A percentile compares a stretch with the other conserved stretches of the same genome.
These are phyloP conservation scores for Netelia virgata DNA, from an alignment of 2,888 invertebrate species.

Conservation along the genomic window DNA sequence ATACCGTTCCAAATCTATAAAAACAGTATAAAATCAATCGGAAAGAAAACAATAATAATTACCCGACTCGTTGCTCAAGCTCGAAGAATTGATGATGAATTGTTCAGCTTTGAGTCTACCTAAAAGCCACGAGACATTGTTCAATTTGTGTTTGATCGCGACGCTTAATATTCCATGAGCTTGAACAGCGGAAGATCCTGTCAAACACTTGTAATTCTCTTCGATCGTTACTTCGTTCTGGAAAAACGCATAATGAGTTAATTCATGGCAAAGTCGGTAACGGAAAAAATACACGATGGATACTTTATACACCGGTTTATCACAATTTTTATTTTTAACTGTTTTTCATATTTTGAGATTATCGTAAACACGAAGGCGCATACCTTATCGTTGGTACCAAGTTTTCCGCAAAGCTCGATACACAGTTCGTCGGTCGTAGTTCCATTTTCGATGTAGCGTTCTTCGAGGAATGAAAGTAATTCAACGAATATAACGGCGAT, in stretches of 20 bases:
- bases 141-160: slow-evolving; percentile 82
- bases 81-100: slow-evolving; percentile 69
- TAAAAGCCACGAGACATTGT: slow-evolving; percentile 79
- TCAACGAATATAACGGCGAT: slow-evolving; percentile 75
- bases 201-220: slow-evolving; percentile 81
- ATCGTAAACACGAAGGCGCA: slow-evolving; percentile 45
- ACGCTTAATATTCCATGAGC: slow-evolving; percentile 83
- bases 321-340: too few species aligned
- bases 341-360: too few species aligned
- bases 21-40: too few species aligned
- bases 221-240: slow-evolving; percentile 68
- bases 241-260: slow-evolving; percentile 32
- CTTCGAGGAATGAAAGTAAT: slow-evolving; percentile 79
- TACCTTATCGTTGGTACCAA: slow-evolving; percentile 85
- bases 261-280: background rate
- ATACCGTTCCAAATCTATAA: too few species aligned
- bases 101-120: slow-evolving; percentile 80
- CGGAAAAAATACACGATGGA: background rate
- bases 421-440: slow-evolving; percentile 84
- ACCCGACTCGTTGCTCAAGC: slow-evolving; percentile 75
- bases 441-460: slow-evolving; percentile 74
- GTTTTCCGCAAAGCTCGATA: slow-evolving; percentile 83
- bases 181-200: slow-evolving; percentile 81
- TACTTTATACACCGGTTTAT: too few species aligned
- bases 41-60: slow-evolving; percentile 11